Base-by-base conservation (phyloP, 1,140 invertebrate species). In the Gryllus bimaculatus region DNA sequence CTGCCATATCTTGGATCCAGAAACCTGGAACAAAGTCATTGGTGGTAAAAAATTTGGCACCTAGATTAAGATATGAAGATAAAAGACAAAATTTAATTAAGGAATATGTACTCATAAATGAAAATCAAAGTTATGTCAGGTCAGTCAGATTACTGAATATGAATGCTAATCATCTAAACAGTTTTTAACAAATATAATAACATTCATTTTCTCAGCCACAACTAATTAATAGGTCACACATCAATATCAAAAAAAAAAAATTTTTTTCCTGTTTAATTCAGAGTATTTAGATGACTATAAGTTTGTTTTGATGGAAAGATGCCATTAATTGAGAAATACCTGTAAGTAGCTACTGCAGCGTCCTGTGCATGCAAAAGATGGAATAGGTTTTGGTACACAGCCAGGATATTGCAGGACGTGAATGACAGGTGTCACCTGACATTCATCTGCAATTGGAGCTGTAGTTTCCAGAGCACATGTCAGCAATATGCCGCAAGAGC, bases 1-100 rank as follows among this genome's bases (percentile, higher is more conserved):
- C 89, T 97, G 95, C 96, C 96, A 97, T 84, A 97, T 95, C 88
- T 97, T 97, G 81, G 94, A 96, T 13, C 95, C 95, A n/a, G 95
- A 96, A 8, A 97, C 95, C 95, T 96, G 21, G 8, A 79, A 66
- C 54, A 66, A 66, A 18, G 10, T 39, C 26, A 39, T 39, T 1
- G 1, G 5, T 1, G 26, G 26, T 39, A 2, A 39, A 39, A 39
- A 39, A 39, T 39, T 39, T 39, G 5, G 26, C 26, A 39, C 26
- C 26, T 39, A 39, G 26, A 39, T 39, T 39, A 39, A 39, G 5
- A 39, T 39, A 39, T 39, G 26, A 39, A 39, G 26, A 39, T 39
- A 39, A 39, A 2, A 39, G 26, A 39, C 26, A 39, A 39, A 39
- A 39, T 39, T 39, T 39, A 39, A 39, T 39, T 39, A 39, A 39